Conservation (phyloP, 92 coral and sea anemone species). For the Zoanthus solanderi region DNA sequence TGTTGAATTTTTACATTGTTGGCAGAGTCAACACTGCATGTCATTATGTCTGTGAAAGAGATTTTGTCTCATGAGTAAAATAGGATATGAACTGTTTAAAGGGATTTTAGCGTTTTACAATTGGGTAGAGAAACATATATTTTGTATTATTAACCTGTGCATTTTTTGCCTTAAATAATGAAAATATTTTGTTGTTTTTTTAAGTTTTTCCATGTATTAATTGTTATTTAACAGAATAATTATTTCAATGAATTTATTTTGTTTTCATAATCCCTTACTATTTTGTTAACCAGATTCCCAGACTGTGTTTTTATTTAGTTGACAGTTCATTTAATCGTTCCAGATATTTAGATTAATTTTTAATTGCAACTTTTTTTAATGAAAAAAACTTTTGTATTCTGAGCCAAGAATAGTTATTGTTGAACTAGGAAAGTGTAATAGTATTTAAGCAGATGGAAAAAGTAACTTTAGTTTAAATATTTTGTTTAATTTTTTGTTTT, state of each 20-base stretch:
- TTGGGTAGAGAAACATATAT: neutral
- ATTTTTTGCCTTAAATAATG: neutral
- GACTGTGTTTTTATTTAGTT: no score
- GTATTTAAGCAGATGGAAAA: no score
- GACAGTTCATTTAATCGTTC: no score
- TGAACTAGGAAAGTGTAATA: no score
- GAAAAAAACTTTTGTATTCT: no score
- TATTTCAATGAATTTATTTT: neutral
- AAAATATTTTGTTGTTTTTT: neutral
- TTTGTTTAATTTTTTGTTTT: no score
- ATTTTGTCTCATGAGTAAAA: neutral
- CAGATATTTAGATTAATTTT: no score
- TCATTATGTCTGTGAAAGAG: neutral
- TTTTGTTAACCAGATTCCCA: no score
- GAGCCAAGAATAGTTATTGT: no score
- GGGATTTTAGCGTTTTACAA: neutral
- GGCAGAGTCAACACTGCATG: conserved; percentile 13
- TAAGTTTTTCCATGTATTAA: neutral
- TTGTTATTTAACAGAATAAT: neutral
- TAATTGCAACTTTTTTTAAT: no score
- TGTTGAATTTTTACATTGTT: neutral
- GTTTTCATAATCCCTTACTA: neutral
- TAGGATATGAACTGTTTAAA: neutral
- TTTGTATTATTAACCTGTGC: neutral
- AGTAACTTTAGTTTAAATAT: no score